Evolutionary conservation across 1,140 invertebrate genomes (phyloP).

Genomic region (Hesperophylax magnus): DNA sequence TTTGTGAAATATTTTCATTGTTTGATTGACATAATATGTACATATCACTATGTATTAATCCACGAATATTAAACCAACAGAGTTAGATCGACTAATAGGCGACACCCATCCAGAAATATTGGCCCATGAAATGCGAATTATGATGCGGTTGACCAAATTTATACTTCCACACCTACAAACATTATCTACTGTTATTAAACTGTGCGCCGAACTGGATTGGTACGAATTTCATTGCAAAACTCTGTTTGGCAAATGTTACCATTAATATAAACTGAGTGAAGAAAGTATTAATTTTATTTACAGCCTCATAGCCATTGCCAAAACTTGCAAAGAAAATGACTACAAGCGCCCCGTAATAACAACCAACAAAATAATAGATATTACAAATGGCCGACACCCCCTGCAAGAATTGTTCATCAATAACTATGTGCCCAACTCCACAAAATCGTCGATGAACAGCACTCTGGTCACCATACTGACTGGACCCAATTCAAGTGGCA

Average conservation of each 20-base stretch:
- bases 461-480: conserved; percentile 85
- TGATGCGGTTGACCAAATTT: conserved; percentile 77
- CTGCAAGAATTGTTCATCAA: conserved; percentile 78
- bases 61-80: conserved; percentile 66
- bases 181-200: conserved; percentile 75
- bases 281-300: too few species aligned
- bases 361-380: conserved; percentile 74
- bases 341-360: conserved; percentile 80
- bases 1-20: background rate
- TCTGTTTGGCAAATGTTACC: background rate
- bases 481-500: conserved; percentile 93
- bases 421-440: conserved; percentile 83
- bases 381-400: conserved; percentile 84
- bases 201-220: conserved; percentile 83
- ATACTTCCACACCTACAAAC: conserved; percentile 75
- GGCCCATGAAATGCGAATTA: conserved; percentile 82
- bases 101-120: conserved; percentile 83
- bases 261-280: too few species aligned
- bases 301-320: conserved; percentile 82
- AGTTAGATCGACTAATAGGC: conserved; percentile 82
- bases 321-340: conserved; percentile 78
- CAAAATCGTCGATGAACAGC: conserved; percentile 69
- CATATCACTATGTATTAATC: background rate
- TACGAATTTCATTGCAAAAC: conserved; percentile 61
- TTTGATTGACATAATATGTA: conserved; percentile 1